Base-by-base conservation (phyloP, 2,797 vertebrate genomes). In the Chaunax sp. region DNA sequence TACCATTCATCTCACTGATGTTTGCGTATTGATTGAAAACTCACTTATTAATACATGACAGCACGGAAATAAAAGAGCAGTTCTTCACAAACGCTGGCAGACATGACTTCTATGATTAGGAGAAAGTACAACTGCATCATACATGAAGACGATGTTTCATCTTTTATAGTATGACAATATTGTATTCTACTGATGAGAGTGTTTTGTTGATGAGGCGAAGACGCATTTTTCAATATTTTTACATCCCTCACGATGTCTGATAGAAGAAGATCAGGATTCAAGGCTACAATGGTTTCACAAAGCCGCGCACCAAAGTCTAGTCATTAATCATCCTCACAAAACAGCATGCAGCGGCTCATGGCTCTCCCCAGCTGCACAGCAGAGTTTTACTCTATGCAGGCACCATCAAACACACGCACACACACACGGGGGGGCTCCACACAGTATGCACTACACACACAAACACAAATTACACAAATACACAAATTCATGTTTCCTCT, bases 271-370 rank as follows among this genome's bases (percentile, higher is more conserved):
- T 71, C 55, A 57, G 38, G 52, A 76, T 83, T 60, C 74, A 81
- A 82, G 83, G 82, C 81, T 80, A 74, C 75, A 72, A 54, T 62
- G 60, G 84, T 76, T 87, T 84, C 85, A 90, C 58, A 80, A 54
- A 87, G 71, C 77, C 38, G 57, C 38, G 8, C 30, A 43, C 73
- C 72, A 75, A 63, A 80, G 71, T 65, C 78, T 57, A n/a, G 70
- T 77, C 88, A 90, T 92, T 90, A 87, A 91, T 92, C 90, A 89
- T 89, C 82, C 81, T 83, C 75, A 82, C 81, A 82, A 87, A 90
- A 88, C 69, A 75, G 73, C 67, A 75, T 70, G 72, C 62, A 80
- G 69, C 79, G 74, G 75, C 78, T 67, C 64, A 81, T 63, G 83
- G 73, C 62, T 67, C 52, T 75, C 81, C 71, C 69, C 40, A 58